Base-by-base conservation (phyloP, 2,797 vertebrate species). In the Apogon talboti region DNA sequence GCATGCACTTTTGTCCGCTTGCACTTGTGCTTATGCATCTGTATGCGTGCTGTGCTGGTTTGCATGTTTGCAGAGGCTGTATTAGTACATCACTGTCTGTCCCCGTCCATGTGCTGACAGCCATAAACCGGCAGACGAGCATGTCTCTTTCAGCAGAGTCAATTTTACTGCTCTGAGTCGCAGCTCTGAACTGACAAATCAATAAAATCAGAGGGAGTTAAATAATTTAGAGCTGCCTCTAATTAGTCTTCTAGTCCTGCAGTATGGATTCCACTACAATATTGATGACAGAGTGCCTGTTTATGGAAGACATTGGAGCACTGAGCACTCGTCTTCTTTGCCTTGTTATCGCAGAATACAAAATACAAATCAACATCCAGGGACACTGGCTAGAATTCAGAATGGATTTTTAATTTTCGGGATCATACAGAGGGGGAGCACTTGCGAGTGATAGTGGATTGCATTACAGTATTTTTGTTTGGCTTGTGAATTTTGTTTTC, bases 181-280 rank as follows among this genome's bases (percentile, higher is more conserved):
- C 94, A 94, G 94, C 93, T 94, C 95, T 93, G 94, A 96, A 97
- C 95, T 96, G 95, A 94, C 94, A 92, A 95, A 99, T 99, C 98
- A 96, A 99, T 99, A 95, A 94, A 95, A 96, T 96, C 98, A 98
- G 89, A 98, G 96, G 94, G 96, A 96, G 96, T 96, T 99, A 96
- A 99, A 99, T 99, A 96, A 99, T 99, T 99, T 98, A 99, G 96
- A 94, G 93, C 94, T 88, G 94, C 92, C 95, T 97, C 96, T 99
- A 99, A 99, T 99, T 99, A 98, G 97, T 97, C 94, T 91, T 95
- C 95, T 96, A 93, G 94, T 96, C 95, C 95, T 94, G 95, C 96
- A 92, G 94, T 95, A 98, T 98, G 94, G 95, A 97, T 98, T 93
- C 92, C 86, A 93, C 94, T 95, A 95, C 91, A 95, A 95, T 98